phyloP scores from a whole-genome alignment of 2,888 invertebrate genomes.

The Flabesymbios commensalis region DNA sequence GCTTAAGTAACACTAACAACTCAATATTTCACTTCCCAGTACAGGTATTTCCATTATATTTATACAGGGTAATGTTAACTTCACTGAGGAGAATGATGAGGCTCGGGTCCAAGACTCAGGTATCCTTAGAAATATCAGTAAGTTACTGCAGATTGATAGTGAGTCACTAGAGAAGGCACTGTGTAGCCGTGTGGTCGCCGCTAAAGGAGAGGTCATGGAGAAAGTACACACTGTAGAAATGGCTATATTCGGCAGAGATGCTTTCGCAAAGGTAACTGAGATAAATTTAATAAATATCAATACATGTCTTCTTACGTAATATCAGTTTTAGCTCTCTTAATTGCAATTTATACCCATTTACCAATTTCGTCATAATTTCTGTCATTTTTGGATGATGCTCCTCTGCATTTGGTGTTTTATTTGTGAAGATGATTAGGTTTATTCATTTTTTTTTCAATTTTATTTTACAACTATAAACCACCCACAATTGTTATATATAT shows the following conservation, averaged over 20 bases:
- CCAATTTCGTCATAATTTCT: too few relatives aligned
- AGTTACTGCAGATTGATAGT: slow-evolving; percentile 71
- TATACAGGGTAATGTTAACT: slow-evolving; percentile 69
- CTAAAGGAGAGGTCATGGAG: slow-evolving; percentile 87
- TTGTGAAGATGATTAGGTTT: too few relatives aligned
- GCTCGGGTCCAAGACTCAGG: slow-evolving; percentile 65
- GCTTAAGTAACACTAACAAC: not conserved
- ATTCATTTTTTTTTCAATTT: too few relatives aligned
- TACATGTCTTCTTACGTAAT: too few relatives aligned
- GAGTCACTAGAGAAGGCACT: slow-evolving; percentile 75
- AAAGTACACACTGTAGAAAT: slow-evolving; percentile 85
- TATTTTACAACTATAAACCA: too few relatives aligned
- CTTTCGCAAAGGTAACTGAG: slow-evolving; percentile 77
- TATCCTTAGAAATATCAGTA: slow-evolving; percentile 65
- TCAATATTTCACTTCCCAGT: not conserved
- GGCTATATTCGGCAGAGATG: slow-evolving; percentile 87
- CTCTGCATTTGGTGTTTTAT: too few relatives aligned
- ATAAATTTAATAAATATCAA: too few relatives aligned
- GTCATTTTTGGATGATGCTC: too few relatives aligned
- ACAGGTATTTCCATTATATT: not conserved
- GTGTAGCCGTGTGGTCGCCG: slow-evolving; percentile 86
- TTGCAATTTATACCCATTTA: too few relatives aligned
- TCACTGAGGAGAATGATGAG: slow-evolving; percentile 62
- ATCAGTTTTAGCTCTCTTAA: too few relatives aligned
- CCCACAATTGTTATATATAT: too few relatives aligned